Evolutionary conservation across 2,888 invertebrate genomes (phyloP).

Genomic region (Gonocerus acuteangulatus): DNA sequence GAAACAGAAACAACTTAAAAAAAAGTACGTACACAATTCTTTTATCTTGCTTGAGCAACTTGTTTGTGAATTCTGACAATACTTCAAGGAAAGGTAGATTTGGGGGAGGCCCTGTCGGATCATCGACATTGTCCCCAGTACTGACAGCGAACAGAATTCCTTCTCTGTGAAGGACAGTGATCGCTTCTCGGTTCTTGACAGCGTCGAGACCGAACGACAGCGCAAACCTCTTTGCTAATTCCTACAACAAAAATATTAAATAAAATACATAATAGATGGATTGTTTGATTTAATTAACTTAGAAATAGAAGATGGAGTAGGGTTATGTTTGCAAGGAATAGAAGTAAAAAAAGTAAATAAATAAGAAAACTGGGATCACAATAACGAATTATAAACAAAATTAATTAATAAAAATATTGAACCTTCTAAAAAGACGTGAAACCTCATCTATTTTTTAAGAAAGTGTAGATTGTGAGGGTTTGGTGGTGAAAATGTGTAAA

Average conservation of each 20-base stretch:
- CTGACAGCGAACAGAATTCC: slow-evolving; percentile 84
- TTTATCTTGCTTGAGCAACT: slow-evolving; percentile 93
- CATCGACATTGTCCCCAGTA: slow-evolving; percentile 52
- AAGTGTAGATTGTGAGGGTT: too few relatives aligned
- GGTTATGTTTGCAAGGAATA: too few relatives aligned
- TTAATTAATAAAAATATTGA: too few relatives aligned
- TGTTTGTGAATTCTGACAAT: slow-evolving; percentile 90
- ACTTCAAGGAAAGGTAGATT: slow-evolving; percentile 91
- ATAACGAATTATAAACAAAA: too few relatives aligned
- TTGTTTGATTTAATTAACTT: too few relatives aligned
- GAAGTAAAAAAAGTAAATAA: too few relatives aligned
- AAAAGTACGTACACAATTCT: slow-evolving; percentile 61
- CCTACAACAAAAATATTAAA: slow-evolving; percentile 56
- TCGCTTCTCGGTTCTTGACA: slow-evolving; percentile 91
- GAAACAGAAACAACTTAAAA: not conserved
- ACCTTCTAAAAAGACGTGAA: too few relatives aligned
- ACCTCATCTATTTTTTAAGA: too few relatives aligned
- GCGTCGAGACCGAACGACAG: slow-evolving; percentile 95
- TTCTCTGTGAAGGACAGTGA: slow-evolving; percentile 89
- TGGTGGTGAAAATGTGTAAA: too few relatives aligned
- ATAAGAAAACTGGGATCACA: too few relatives aligned
- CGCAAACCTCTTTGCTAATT: slow-evolving; percentile 92
- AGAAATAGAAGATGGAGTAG: too few relatives aligned
- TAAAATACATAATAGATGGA: slow-evolving; percentile 12
- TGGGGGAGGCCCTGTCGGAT: slow-evolving; percentile 73